Evolutionary conservation across 2,797 vertebrate genomes (phyloP), one percentile per base, ranked within the genome.

Genomic region (Oreonectes daqikongensis): DNA sequence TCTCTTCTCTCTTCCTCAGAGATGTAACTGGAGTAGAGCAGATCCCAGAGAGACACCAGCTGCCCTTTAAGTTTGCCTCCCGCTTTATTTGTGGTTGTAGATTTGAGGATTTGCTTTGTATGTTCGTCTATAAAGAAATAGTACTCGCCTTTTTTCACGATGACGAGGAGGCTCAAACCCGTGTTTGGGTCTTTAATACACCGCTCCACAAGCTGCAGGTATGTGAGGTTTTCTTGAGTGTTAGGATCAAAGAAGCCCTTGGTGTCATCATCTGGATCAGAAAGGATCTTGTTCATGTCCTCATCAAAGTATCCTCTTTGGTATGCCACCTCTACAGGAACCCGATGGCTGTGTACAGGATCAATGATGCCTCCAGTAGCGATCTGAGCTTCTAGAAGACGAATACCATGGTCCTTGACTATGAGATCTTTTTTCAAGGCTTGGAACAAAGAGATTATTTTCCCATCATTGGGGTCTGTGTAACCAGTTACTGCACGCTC

Each of bases 201-300:
- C 10, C 94, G 91, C 53, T 94, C 94, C 22, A 95, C 79, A 1
- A 96, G 90, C 72, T 95, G 93, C 53, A 94, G 44, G 22, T 96
- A 96, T 0, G 95, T 96, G 3, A 96, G 93, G 82, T 95, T 96
- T 85, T 95, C 94, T 0, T 95, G 86, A 0, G 94, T 96, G 87
- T 96, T 96, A 63, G 95, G 95, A 60, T 95, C 94, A 0, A 95
- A 95, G 82, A 96, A 95, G n/a, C 94, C 94, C 70, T 95, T 95
- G 75, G 94, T 95, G 84, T 96, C 94, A 0, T 95, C 94, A 0
- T 72, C 79, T 38, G 94, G 85, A 76, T 95, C 92, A 26, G 86
- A 88, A 0, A 96, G 88, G 65, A 94, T 75, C 7, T 81, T 84
- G 76, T 86, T 94, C 90, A 95, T 94, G 65, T 94, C 91, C 72